Conservation (phyloP, 1,140 invertebrate species). For the Cydia fagiglandana region DNA sequence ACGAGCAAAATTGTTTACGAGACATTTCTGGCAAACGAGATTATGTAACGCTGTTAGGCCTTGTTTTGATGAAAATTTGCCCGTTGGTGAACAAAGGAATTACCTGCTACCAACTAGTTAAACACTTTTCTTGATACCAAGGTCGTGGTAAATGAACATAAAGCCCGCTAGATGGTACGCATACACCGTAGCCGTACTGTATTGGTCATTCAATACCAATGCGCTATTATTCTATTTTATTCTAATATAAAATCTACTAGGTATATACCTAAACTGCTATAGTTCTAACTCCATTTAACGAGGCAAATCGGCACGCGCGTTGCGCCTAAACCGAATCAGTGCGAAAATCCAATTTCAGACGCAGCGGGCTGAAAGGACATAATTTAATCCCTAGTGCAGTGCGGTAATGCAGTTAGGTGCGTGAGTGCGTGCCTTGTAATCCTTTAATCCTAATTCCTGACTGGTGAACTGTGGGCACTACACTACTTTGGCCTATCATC, state of each 20-base stretch:
- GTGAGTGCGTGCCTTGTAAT: not conserved
- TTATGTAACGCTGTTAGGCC: conserved; percentile 6
- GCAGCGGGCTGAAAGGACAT: conserved; percentile 4
- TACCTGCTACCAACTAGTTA: not conserved
- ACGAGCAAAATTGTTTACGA: not conserved
- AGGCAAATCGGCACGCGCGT: not conserved
- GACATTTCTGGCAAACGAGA: conserved; percentile 6
- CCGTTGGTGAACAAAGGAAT: conserved; percentile 14
- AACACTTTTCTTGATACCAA: not conserved
- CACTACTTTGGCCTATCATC: conserved; percentile 37
- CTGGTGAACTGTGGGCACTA: conserved; percentile 20
- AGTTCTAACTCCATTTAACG: not conserved
- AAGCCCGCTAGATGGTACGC: not conserved
- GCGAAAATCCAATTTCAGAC: conserved; percentile 22
- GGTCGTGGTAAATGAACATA: not conserved
- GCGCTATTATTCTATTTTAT: not conserved
- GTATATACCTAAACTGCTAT: not conserved
- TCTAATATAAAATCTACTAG: no score
- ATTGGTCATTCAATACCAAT: no score
- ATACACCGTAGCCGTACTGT: not conserved
- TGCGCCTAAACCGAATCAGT: conserved; percentile 1
- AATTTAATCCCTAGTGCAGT: conserved; percentile 13
- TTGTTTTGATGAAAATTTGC: conserved; percentile 8
- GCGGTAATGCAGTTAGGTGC: conserved; percentile 11
- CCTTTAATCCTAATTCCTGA: not conserved